Base-by-base conservation (phyloP, 1,140 invertebrate species). In the Microplitis demolitor region DNA sequence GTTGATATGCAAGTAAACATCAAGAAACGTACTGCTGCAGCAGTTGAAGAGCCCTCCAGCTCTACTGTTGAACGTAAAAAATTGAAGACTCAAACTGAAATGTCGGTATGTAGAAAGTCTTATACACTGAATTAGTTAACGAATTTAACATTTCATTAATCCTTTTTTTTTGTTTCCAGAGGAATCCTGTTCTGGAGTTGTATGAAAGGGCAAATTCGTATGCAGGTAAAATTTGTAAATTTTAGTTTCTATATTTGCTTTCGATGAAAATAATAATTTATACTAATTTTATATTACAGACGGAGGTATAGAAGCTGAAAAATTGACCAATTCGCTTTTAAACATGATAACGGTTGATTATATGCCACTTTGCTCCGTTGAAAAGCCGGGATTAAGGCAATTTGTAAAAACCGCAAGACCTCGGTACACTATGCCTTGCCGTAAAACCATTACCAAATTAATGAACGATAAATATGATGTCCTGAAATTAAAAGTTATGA, bases 341-440 rank as follows among this genome's bases (percentile, higher is more conserved):
- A 81, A 68, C 66, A 84, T 82, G 81, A 81, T 84, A 54, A 71
- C 77, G 24, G 79, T 79, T 72, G 79, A 83, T 67, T 77, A 80
- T 11, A 58, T 75, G 63, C 79, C 78, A 33, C 72, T 82, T 31
- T 74, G 75, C n/a, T 77, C 77, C 8, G 80, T 81, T 13, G 78
- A 83, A 77, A 81, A 81, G 73, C 77, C 77, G 72, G 80, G 78
- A 24, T 83, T 82, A 64, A 66, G 67, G 74, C 66, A 63, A 39
- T 75, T 82, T 54, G 77, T 82, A 72, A 80, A 79, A 77, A 72
- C 68, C 45, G 66, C 69, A 54, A 53, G 37, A 33, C 79, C 80
- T 39, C 66, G 76, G 60, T 84, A 82, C 69, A 74, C 76, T 66
- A 66, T 81, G 2, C 79, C 81, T 31, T 78, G 77, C 34, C 73